Evolutionary conservation across 2,888 invertebrate genomes (phyloP), one percentile per base, ranked within the genome.

Genomic region (Spisula subtruncata): DNA sequence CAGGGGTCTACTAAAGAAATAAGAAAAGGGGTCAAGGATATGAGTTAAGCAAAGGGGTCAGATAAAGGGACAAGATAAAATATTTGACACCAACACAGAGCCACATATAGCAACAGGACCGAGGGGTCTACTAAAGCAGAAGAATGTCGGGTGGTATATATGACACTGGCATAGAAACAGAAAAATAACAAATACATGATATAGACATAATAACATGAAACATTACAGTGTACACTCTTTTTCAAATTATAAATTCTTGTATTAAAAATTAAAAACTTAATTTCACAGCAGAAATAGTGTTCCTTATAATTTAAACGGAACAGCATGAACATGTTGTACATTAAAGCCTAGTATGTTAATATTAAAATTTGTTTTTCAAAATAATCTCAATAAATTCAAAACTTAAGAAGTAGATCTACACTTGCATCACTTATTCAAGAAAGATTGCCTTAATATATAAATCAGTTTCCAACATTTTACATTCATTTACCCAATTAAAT

Each of bases 161-260:
- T 79, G 85, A 79, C 85, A 85, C 25, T 84, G 84, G 84, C 66
- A 84, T 25, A 60, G 29, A 71, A 46, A 66, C 46, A 56, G n/a
- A 82, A 32, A 25, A 20, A 48, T 18, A 82, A 20, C 16, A 18
- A 51, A 35, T 20, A 32, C 46, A 46, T 80, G 20, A 46, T 35
- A 80, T 80, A 80, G 32, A 80, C 25, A 60, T 60, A 4, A 66
- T n/a, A 25, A 80, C 25, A 60, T 60, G 60, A 66, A 66, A 66
- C 25, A 66, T 66, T 12, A 66, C 60, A 66, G 60, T 66, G 60
- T 25, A 10, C 60, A 66, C 60, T 25, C 5, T 6, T 56, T 14
- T 4, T 60, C 60, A 20, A 66, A 66, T 25, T 25, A 25, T 5
- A 66, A 20, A 60, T 60, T n/a, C n/a, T n/a, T n/a, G 2, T 18